Base-by-base conservation (phyloP, 2,888 invertebrate species). In the Idaea aversata region DNA sequence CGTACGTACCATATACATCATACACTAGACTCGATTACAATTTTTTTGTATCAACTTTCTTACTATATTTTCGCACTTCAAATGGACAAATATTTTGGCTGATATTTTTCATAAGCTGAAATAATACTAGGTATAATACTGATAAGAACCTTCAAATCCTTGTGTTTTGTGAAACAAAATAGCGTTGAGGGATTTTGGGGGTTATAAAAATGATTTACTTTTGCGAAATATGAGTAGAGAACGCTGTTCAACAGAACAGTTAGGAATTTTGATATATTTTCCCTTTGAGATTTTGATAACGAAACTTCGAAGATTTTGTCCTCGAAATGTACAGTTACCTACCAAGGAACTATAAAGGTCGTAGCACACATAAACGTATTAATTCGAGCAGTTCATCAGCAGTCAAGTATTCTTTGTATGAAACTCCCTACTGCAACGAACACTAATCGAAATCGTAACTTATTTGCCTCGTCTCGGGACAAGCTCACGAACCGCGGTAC, bases 181-280 rank as follows among this genome's bases (percentile, higher is more conserved):
- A 71, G 73, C 36, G 61, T 69, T 68, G 61, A 59, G 47, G 47
- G 47, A 10, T 47, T 69, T 68, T 38, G 57, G 66, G 67, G 72
- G 73, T 72, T 70, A 66, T 71, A 72, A 75, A 74, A 79, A 74
- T 74, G 68, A 77, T 72, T 77, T 72, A 76, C 68, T 66, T 66
- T 65, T 67, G 67, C 13, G 60, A 65, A 75, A 73, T 67, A 77
- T 71, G 72, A 66, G 69, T 62, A 69, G 67, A 67, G 62, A 70
- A 47, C 57, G 58, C 57, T 66, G 63, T 63, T 60, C 5, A 65
- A 38, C 47, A 47, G 13, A 47, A 47, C 47, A 47, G 47, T 47
- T 47, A 13, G 47, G 47, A 13, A 47, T 47, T 47, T 47, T 47
- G 47, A 47, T 47, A 47, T 47, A 47, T 47, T 47, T 47, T 47